Evolutionary conservation across 2,797 vertebrate species (phyloP).

Genomic region (Acipenser oxyrinchus): DNA sequence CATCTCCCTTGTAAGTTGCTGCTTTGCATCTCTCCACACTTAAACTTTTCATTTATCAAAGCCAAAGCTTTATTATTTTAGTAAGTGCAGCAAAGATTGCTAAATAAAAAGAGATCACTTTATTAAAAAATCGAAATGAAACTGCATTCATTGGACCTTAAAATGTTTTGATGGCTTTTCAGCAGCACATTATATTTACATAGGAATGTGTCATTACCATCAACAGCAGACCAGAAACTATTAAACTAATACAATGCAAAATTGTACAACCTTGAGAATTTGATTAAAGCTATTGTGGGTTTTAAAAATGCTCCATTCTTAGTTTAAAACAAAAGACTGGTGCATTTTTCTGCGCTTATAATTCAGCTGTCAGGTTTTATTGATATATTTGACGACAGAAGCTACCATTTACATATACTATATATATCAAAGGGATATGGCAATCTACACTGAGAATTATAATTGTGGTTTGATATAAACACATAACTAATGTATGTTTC

Average conservation of each 20-base stretch:
- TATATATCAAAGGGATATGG: conserved; percentile 57
- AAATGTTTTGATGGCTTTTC: conserved; percentile 91
- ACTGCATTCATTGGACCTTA: conserved; percentile 95
- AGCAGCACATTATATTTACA: conserved; percentile 83
- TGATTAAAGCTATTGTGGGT: conserved; percentile 96
- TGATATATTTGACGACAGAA: conserved; percentile 70
- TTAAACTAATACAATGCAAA: conserved; percentile 96
- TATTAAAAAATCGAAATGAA: conserved; percentile 71
- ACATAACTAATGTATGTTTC: conserved; percentile 65
- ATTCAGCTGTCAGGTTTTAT: conserved; percentile 79
- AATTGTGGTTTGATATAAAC: conserved; percentile 56
- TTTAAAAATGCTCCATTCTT: conserved; percentile 77
- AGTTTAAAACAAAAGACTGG: conserved; percentile 76
- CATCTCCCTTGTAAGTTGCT: conserved; percentile 40
- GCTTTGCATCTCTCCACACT: conserved; percentile 61
- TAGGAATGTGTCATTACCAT: conserved; percentile 92
- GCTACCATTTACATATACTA: conserved; percentile 76
- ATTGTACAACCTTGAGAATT: conserved; percentile 92
- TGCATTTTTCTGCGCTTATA: conserved; percentile 72
- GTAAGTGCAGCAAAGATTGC: conserved; percentile 62
- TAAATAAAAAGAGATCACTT: conserved; percentile 82
- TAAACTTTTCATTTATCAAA: conserved; percentile 76
- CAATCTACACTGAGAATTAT: conserved; percentile 55
- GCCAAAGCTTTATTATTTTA: conserved; percentile 64
- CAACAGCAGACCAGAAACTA: conserved; percentile 92